Base-by-base conservation (phyloP, 2,797 vertebrate genomes). In the Jordanella pulchra region DNA sequence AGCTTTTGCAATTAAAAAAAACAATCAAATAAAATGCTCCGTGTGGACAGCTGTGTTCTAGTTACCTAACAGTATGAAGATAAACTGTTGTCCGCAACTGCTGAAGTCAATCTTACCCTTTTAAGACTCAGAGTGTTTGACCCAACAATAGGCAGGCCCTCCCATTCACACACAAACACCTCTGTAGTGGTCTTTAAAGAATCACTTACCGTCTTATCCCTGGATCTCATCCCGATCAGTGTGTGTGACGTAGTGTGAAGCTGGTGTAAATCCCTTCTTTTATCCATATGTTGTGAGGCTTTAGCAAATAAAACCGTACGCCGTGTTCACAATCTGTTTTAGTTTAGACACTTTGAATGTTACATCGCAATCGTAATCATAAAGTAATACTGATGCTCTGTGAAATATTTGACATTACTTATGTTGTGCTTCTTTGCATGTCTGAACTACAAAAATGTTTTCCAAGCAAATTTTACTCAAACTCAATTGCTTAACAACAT, bases 231-330 rank as follows among this genome's bases (percentile, higher is more conserved):
- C 28, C 65, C 73, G 42, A 83, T 76, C 35, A 10, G 58, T 60
- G 68, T 83, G 56, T 84, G 75, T 86, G 81, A 81, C 72, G 64
- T 67, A 73, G 54, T 78, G 55, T 81, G 67, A 71, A 75, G 64
- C 71, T 53, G 15, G 42, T 77, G 35, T 1, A 85, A 87, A 90
- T 87, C 84, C 81, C n/a, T 58, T 76, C 80, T 48, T 83, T 80
- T 45, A 83, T 82, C 80, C 84, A 83, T 90, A 88, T 87, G 82
- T 73, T 81, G 35, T 66, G 27, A 71, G 65, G 64, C n/a, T 51
- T 30, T 9, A 54, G 48, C 73, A 64, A 54, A 73, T 48, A 35
- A 54, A 73, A 56, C 64, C 67, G 32, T 79, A 77, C 61, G 72
- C 79, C 77, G 69, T 81, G 73, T 32, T 77, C 61, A n/a, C 71